Evolutionary conservation across 1,140 invertebrate genomes (phyloP), one percentile per base, ranked within the genome.

Genomic region (Hypothenemus hampei): DNA sequence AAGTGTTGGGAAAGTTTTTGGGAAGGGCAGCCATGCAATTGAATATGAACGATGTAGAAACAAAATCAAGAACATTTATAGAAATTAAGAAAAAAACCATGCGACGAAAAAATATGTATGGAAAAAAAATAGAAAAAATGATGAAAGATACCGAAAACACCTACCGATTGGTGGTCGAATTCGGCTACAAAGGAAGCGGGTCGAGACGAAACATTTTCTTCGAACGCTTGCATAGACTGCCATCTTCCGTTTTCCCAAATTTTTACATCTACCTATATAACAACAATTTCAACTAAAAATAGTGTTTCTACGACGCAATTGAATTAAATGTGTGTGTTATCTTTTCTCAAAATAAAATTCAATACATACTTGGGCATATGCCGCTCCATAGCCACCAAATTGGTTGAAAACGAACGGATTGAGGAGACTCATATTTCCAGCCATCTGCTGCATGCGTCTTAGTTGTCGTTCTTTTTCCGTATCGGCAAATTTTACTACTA

Each of bases 401-500:
- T 96, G 93, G 77, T 94, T 94, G 78, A 97, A 92, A 71, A 97
- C 89, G 77, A 97, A 93, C 49, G 95, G 94, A 80, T 93, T 97
- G 65, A 98, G 84, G 66, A 98, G 83, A 74, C 93, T 94, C 85
- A 98, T 92, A 75, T 96, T 97, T 71, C 93, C 91, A 62, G 93
- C 92, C 92, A 98, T 97, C 81, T 99, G 97, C 82, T 99, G 96
- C 94, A 99, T 98, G 67, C 95, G 89, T 72, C 97, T 84, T 68
- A 98, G 78, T 79, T 99, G 97, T 75, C 96, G 81, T 77, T 99
- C 97, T 77, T 98, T 98, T 79, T 99, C 97, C 66, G 95, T 98
- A 77, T 99, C 97, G 61, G 97, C 97, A 76, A 98, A 97, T 79
- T 99, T 99, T 64, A 99, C 97, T 66, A 99, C 97, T 73, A 99